Evolutionary conservation across 2,797 vertebrate genomes (phyloP).

Genomic region (Botia kubotai): DNA sequence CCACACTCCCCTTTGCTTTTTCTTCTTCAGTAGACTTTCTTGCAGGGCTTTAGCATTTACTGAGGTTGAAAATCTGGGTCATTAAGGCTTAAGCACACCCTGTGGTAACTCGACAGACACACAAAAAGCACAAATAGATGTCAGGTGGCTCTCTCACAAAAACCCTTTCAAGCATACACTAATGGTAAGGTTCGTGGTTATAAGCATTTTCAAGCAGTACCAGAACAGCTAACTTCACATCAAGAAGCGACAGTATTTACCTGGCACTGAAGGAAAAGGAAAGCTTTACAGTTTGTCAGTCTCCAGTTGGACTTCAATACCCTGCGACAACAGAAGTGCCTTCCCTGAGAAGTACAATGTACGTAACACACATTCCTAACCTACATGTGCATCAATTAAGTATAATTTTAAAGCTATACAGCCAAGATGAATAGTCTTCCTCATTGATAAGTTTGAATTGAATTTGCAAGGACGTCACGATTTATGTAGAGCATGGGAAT

Average conservation of each 20-base stretch:
- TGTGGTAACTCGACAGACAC: slow-evolving; percentile 2
- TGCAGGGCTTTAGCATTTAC: slow-evolving; percentile 14
- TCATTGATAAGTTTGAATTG: neutral
- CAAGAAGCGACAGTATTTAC: slow-evolving; percentile 10
- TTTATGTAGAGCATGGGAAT: neutral
- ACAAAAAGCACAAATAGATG: slow-evolving; percentile 21
- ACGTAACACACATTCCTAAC: slow-evolving; percentile 17
- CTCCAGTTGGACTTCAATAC: slow-evolving; percentile 44
- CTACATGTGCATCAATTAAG: neutral
- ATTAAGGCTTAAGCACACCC: neutral
- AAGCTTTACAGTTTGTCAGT: slow-evolving; percentile 52
- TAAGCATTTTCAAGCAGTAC: slow-evolving; percentile 3
- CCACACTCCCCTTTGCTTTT: slow-evolving; percentile 8
- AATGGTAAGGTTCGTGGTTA: slow-evolving; percentile 14
- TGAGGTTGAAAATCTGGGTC: slow-evolving; percentile 27
- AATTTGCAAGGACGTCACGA: neutral
- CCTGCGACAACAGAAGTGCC: slow-evolving; percentile 39
- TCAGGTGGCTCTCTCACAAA: slow-evolving; percentile 1
- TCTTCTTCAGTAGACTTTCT: neutral
- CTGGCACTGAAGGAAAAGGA: slow-evolving; percentile 28
- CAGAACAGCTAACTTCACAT: neutral
- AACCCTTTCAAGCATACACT: neutral
- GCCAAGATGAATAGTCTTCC: neutral
- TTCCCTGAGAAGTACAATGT: slow-evolving; percentile 50
- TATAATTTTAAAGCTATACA: slow-evolving; percentile 33